Base-by-base conservation (phyloP, 2,113 vertebrate genomes). In the Clarias gariepinus region DNA sequence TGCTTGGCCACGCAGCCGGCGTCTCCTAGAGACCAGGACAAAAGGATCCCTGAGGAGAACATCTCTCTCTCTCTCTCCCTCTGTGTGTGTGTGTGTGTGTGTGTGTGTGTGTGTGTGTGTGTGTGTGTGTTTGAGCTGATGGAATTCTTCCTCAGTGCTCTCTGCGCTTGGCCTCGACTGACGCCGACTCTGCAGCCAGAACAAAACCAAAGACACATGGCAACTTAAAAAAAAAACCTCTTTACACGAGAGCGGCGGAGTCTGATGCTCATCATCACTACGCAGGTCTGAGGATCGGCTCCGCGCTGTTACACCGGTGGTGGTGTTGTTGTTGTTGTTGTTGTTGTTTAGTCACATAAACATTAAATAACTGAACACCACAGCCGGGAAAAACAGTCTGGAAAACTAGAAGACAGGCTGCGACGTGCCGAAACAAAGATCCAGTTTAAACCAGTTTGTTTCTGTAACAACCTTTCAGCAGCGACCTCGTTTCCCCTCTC, bases 11-110 rank as follows among this genome's bases (percentile, higher is more conserved):
- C 92, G 94, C 90, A 90, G 91, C 86, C 88, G 15, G 81, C 0
- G 88, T 94, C 82, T 87, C 94, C 89, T 91, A 92, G 94, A 92
- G 93, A 95, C 93, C 52, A 81, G 84, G 76, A 94, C 93, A 94
- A 93, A 94, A 90, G 93, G 81, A 85, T 87, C 71, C 76, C 80
- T 73, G 79, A 91, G 83, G 86, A 89, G 88, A 87, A 92, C 90
- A 88, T 91, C 85, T 89, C 57, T 78, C 53, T 85, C 76, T 68
- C 82, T 74, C 90, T 89, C 61, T 52, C 52, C 68, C 80, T 87
- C 16, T 82, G n/a, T 55, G n/a, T 28, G 52, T 28, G 25, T 30
- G 13, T 23, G 71, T 80, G 85, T 47, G 52, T 55, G n/a, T 28
- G 52, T n/a, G 25, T 28, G 25, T 23, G 71, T 80, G 85, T 53